phyloP scores from a whole-genome alignment of 1,140 invertebrate species.

The Drosophila pectinifera region DNA sequence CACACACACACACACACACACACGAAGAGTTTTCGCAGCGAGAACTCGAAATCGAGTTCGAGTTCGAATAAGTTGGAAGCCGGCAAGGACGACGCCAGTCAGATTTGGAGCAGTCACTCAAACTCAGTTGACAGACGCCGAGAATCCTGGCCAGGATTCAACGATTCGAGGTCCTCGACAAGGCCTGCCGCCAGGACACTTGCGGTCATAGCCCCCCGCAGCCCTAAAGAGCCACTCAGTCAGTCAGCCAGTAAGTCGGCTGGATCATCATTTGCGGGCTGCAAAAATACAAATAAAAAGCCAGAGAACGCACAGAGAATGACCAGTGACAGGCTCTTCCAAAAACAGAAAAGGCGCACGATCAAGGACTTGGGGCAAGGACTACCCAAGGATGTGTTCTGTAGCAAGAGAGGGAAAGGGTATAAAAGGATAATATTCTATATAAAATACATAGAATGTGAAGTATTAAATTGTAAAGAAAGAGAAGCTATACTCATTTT shows the following conservation, averaged over 20 bases:
- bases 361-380: not conserved
- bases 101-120: constrained; percentile 75
- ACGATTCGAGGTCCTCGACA: constrained; percentile 1
- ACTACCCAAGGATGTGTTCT: too few relatives aligned
- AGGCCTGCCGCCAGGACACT: constrained; percentile 11
- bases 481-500: too few relatives aligned
- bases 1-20: constrained; percentile 5
- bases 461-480: too few relatives aligned
- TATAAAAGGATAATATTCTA: too few relatives aligned
- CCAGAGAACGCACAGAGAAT: not conserved
- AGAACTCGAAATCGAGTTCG: constrained; percentile 13
- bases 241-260: constrained; percentile 1
- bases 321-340: not conserved
- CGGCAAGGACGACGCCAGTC: constrained; percentile 45
- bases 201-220: constrained; percentile 16
- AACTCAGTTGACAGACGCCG: constrained; percentile 24
- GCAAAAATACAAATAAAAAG: not conserved
- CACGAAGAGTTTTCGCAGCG: constrained; percentile 58
- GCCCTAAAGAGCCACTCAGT: constrained; percentile 67
- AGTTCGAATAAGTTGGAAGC: constrained; percentile 40
- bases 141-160: constrained; percentile 14
- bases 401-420: not conserved
- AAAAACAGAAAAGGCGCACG: not conserved
- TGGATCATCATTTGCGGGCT: constrained; percentile 3
- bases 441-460: too few relatives aligned